These are phyloP conservation scores for Oxyruncus cristatus DNA, from an alignment of 2,113 vertebrate species.

Conservation along the genomic window DNA sequence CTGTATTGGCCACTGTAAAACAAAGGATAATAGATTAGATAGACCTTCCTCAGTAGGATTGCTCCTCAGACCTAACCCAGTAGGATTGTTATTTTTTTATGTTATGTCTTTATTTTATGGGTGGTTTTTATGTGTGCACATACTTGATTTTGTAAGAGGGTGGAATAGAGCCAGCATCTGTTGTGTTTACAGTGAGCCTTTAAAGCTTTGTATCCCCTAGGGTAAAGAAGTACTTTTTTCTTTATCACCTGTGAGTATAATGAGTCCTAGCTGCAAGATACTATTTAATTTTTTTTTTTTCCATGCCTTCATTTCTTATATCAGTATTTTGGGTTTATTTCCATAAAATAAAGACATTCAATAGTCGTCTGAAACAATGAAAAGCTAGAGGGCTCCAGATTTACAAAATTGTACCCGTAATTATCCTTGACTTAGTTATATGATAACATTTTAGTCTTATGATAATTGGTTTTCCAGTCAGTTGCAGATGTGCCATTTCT, in stretches of 20 bases:
- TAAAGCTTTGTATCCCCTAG: neutral
- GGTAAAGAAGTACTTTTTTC: neutral
- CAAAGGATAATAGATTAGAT: neutral
- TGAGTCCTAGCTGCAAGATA: neutral
- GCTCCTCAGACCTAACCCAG: neutral
- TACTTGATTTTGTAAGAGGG: neutral
- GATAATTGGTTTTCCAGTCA: neutral
- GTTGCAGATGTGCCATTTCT: neutral
- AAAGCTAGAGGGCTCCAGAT: neutral
- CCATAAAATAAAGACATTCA: neutral
- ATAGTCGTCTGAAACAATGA: neutral
- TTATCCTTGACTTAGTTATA: neutral
- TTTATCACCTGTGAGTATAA: neutral
- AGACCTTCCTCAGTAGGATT: neutral
- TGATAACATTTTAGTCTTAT: neutral
- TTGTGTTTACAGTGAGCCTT: neutral
- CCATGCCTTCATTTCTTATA: neutral
- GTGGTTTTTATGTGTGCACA: rapidly evolving
- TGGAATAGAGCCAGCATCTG: neutral
- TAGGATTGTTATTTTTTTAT: neutral
- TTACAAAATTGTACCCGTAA: neutral
- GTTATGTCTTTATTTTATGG: neutral
- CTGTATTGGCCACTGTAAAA: neutral
- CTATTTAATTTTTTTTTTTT: neutral
- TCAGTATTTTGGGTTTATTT: neutral